Evolutionary conservation across 2,797 vertebrate genomes (phyloP).

Genomic region (Falco berigora): DNA sequence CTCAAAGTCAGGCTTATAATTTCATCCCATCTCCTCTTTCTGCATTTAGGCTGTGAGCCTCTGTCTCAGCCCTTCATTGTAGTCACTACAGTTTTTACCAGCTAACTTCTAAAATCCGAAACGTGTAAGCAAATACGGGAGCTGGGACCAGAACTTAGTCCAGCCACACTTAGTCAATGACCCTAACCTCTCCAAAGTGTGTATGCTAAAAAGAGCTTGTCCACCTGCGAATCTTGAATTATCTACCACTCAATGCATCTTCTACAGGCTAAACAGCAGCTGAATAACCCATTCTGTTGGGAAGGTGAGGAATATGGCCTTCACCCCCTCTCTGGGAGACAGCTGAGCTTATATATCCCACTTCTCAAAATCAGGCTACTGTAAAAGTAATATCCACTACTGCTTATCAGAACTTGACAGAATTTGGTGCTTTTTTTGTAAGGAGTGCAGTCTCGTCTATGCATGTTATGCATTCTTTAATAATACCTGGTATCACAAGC

Average conservation of each 20-base stretch:
- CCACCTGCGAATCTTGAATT: not conserved
- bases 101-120: not conserved
- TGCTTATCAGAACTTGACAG: not conserved
- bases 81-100: not conserved
- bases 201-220: not conserved
- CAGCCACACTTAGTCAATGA: not conserved
- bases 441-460: not conserved
- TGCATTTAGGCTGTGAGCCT: not conserved
- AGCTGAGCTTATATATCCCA: not conserved
- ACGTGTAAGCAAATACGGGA: rapidly evolving
- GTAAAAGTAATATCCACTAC: not conserved
- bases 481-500: not conserved
- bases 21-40: not conserved
- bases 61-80: not conserved
- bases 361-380: not conserved
- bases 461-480: not conserved
- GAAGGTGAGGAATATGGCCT: not conserved
- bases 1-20: not conserved
- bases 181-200: not conserved
- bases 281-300: not conserved
- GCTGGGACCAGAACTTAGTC: not conserved
- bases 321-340: not conserved
- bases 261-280: not conserved
- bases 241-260: not conserved
- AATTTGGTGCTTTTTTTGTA: not conserved